A percentile compares a stretch with the other conserved stretches of the same genome.
phyloP scores from a whole-genome alignment of 1,140 invertebrate genomes.

The Wiebesia pumilae region DNA sequence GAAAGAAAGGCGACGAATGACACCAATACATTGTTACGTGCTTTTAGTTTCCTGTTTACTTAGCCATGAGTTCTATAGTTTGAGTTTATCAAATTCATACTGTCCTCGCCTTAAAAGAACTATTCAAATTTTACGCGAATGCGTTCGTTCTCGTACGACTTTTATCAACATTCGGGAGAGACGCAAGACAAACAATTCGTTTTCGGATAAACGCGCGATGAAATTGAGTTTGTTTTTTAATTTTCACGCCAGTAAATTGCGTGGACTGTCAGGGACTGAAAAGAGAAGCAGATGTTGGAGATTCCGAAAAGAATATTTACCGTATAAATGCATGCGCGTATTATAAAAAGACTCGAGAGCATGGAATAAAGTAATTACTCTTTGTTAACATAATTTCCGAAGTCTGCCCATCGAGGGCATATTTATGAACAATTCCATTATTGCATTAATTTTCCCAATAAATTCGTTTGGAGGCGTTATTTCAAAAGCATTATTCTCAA shows the following conservation, averaged over 20 bases:
- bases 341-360: neutral
- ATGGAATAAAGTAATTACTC: slow-evolving; percentile 5
- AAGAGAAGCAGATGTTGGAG: neutral
- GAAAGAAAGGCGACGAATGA: neutral
- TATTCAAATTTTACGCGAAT: neutral
- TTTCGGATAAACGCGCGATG: neutral
- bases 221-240: neutral
- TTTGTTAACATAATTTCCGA: slow-evolving; percentile 4
- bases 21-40: neutral
- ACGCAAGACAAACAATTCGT: neutral
- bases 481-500: neutral
- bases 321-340: neutral
- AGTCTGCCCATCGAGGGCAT: slow-evolving; percentile 38
- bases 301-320: neutral
- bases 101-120: neutral
- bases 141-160: neutral
- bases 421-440: slow-evolving; percentile 30
- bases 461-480: neutral
- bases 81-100: neutral
- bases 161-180: neutral
- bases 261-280: neutral
- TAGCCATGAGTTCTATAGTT: slow-evolving; percentile 8
- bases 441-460: slow-evolving; percentile 14
- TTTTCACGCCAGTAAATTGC: neutral
- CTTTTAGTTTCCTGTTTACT: neutral